Conservation (phyloP, 1,140 invertebrate species). For the Pogonomyrmex californicus region DNA sequence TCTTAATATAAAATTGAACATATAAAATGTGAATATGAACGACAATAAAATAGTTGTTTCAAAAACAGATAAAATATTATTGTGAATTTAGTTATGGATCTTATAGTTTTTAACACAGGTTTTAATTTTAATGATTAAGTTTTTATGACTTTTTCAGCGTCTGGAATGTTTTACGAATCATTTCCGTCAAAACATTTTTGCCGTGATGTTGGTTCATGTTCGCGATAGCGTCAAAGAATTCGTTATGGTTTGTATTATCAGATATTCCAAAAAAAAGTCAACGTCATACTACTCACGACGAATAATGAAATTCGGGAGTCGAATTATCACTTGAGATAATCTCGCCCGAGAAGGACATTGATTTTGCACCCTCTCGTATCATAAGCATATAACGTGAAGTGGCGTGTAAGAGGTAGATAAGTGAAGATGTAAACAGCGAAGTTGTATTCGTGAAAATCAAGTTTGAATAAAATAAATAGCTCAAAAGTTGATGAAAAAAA, state of each 20-base stretch:
- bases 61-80: not conserved
- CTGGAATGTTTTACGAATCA: not conserved
- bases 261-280: not conserved
- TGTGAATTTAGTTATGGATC: not conserved
- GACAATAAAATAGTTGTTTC: not conserved
- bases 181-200: not conserved
- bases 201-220: not conserved
- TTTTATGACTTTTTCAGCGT: not conserved
- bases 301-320: slow-evolving; percentile 18
- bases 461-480: not conserved
- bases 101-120: not conserved
- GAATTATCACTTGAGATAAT: slow-evolving; percentile 34
- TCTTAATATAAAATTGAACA: too few species aligned
- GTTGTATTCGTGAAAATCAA: not conserved
- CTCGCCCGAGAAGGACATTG: not conserved
- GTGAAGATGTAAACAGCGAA: slow-evolving; percentile 12
- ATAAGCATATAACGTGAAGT: not conserved
- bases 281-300: not conserved
- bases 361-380: not conserved
- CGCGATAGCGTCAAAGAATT: not conserved
- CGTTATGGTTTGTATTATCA: not conserved
- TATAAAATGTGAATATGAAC: not conserved
- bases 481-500: not conserved
- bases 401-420: slow-evolving; percentile 30
- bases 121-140: not conserved